Conservation (phyloP, 2,888 invertebrate genomes). For the Pollenia labialis region DNA sequence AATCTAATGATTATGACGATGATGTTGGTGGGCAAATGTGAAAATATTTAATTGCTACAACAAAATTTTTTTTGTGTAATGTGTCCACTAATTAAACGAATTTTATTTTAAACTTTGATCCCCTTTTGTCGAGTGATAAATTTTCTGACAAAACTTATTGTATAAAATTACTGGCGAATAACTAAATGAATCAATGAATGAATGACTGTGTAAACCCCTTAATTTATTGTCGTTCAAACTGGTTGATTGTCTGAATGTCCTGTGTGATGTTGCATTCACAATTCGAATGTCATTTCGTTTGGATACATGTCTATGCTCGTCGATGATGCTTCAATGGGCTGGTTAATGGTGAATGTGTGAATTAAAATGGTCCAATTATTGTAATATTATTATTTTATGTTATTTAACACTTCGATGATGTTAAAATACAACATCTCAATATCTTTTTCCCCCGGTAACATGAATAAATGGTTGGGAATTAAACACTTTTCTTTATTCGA, state of each 20-base stretch:
- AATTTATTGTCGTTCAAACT: not conserved
- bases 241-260: too few species aligned
- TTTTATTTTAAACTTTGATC: not conserved
- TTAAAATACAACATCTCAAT: not conserved
- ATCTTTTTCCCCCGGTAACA: not conserved
- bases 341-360: not conserved
- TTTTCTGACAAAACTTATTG: not conserved
- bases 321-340: not conserved
- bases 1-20: not conserved
- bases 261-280: conserved; percentile 14
- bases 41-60: conserved; percentile 22
- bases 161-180: not conserved
- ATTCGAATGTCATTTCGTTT: conserved; percentile 41
- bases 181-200: not conserved
- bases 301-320: not conserved
- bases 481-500: not conserved
- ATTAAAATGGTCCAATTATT: conserved; percentile 15
- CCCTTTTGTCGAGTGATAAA: not conserved
- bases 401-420: conserved; percentile 45
- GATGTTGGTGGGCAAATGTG: not conserved
- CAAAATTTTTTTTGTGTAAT: not conserved
- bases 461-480: not conserved
- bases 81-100: conserved; percentile 12
- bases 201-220: not conserved
- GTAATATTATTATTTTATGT: conserved; percentile 16